Evolutionary conservation across 2,888 invertebrate genomes (phyloP), one percentile per base, ranked within the genome.

Genomic region (Oscheius sp.): DNA sequence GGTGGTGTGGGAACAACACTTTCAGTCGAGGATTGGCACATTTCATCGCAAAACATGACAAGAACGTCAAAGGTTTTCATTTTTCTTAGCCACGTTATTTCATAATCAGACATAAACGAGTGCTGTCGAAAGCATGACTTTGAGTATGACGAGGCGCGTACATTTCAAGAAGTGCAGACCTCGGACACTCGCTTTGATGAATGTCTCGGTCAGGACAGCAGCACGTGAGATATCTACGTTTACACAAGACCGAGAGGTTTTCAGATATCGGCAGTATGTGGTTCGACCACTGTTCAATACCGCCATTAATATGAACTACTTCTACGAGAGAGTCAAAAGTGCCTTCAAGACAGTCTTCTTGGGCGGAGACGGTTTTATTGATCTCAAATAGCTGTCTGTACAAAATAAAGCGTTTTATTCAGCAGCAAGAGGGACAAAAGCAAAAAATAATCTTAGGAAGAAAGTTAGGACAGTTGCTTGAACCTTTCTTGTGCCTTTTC

Each of bases 1-100:
- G 42, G 42, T 63, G 63, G 63, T 63, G 63, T 63, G 63, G 63
- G 9, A 63, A 63, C 29, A 63, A 63, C 63, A 63, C 48, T n/a
- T n/a, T 48, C 63, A 63, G 48, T 48, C 47, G 63, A 21, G 63
- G 63, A 2, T 21, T 63, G 63, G 63, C 63, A 2, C 63, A 63
- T 50, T n/a, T 29, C 48, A 63, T 63, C n/a, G 63, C 63, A 9
- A 47, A 48, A 48, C 11, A 29, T n/a, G 63, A 63, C 33, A 33
- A 11, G 7, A 47, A 50, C 48, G 48, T 63, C 9, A n/a, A 63
- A 32, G 9, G 63, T 63, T n/a, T 21, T 21, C 35, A n/a, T n/a
- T 48, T 63, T 13, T 48, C 7, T n/a, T 21, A 47, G 3, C 48
- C 21, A 48, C n/a, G 3, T 48, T 10, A 21, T 63, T 21, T n/a